Evolutionary conservation across 1,140 invertebrate genomes (phyloP).

Genomic region (Tyrophagus putrescentiae): DNA sequence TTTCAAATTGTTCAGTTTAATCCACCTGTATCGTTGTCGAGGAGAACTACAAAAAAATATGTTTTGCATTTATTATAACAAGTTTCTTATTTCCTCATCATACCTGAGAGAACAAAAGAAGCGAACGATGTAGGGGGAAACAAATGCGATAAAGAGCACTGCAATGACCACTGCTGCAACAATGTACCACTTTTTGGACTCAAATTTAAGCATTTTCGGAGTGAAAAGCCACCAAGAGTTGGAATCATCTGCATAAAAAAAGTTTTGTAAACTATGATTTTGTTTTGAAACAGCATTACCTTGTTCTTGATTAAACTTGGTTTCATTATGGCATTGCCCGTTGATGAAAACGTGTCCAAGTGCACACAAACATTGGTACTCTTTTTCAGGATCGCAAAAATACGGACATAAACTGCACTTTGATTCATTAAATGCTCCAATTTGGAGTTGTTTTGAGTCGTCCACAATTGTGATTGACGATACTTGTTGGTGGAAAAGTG

Average conservation of each 20-base stretch:
- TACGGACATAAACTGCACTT: no score
- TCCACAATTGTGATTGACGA: neutral
- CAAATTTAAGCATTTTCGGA: neutral
- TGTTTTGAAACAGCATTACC: no score
- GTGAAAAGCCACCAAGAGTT: no score
- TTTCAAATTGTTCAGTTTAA: conserved; percentile 6
- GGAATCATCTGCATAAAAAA: no score
- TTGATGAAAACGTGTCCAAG: no score
- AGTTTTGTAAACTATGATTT: no score
- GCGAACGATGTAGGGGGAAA: neutral
- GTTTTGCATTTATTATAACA: no score
- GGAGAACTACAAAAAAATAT: neutral
- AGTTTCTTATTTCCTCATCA: neutral
- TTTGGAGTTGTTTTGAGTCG: neutral
- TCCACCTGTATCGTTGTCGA: neutral
- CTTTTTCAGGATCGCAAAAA: no score
- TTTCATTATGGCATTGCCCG: no score
- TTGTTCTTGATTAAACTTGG: no score
- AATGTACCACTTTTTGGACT: neutral
- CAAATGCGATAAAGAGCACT: neutral
- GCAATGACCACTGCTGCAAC: neutral
- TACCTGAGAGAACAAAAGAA: neutral
- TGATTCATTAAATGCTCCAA: neutral
- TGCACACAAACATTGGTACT: no score
- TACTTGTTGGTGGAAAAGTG: neutral